Conservation (phyloP, 2,888 invertebrate genomes). For the Margaritifera margaritifera region DNA sequence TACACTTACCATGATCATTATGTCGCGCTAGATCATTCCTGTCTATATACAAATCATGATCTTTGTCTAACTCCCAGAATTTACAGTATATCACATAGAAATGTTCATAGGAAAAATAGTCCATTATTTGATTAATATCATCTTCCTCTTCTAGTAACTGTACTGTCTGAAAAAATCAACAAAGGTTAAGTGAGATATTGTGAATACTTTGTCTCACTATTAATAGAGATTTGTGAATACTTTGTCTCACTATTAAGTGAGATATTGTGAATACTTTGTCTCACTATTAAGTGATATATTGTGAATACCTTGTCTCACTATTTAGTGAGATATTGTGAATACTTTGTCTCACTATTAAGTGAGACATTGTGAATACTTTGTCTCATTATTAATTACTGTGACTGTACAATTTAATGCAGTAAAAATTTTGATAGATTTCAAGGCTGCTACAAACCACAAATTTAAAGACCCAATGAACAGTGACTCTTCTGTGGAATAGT, state of each 20-base stretch:
- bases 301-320: too few relatives aligned
- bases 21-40: slow-evolving; percentile 94
- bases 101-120: slow-evolving; percentile 95
- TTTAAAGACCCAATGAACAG: too few relatives aligned
- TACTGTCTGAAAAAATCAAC: slow-evolving; percentile 74
- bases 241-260: background rate
- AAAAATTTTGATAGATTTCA: too few relatives aligned
- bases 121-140: slow-evolving; percentile 91
- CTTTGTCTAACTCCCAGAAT: slow-evolving; percentile 99
- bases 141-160: slow-evolving; percentile 93
- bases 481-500: too few relatives aligned
- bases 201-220: background rate
- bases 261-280: background rate
- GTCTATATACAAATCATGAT: slow-evolving; percentile 97
- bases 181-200: slow-evolving; percentile 42
- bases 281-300: background rate
- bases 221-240: background rate
- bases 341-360: background rate
- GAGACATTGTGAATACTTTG: background rate
- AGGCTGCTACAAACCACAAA: too few relatives aligned
- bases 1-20: slow-evolving; percentile 96
- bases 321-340: background rate
- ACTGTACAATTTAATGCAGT: too few relatives aligned
- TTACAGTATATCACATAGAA: slow-evolving; percentile 99
- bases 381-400: too few relatives aligned